Percentiles rank a stretch among this genome's conserved stretches.
Evolutionary conservation across 2,888 invertebrate genomes (phyloP).

Genomic region (Myopa testacea): DNA sequence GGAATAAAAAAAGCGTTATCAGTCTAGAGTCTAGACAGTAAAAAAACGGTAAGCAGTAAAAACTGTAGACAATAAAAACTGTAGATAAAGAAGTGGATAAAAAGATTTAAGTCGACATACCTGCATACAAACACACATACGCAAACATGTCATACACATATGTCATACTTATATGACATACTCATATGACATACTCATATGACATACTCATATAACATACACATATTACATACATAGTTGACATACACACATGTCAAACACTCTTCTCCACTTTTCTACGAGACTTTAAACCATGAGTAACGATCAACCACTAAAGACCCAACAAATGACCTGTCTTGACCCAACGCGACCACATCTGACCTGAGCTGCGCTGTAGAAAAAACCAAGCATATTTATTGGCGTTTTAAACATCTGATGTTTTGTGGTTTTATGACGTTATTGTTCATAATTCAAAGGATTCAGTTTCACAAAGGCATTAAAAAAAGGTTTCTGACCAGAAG

Average conservation of each 20-base stretch:
- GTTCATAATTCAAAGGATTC: background rate
- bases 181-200: background rate
- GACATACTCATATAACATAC: background rate
- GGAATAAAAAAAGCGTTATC: background rate
- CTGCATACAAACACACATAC: constrained; percentile 10
- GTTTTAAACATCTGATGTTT: background rate
- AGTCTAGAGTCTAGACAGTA: background rate
- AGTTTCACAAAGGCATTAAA: background rate
- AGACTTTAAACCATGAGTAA: too few species aligned
- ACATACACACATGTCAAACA: background rate
- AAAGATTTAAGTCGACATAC: background rate
- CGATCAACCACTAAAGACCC: too few species aligned
- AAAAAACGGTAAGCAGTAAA: constrained; percentile 8
- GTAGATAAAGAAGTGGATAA: too few species aligned
- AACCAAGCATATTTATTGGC: background rate
- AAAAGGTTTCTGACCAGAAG: background rate
- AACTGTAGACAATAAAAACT: background rate
- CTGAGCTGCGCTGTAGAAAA: background rate
- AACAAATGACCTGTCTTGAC: too few species aligned
- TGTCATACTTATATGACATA: background rate
- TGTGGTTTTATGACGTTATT: background rate
- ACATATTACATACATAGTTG: background rate
- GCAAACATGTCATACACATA: background rate
- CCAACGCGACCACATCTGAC: too few species aligned
- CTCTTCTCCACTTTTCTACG: too few species aligned